Evolutionary conservation across 2,888 invertebrate species (phyloP), one percentile per base, ranked within the genome.

Genomic region (Theodoxus fluviatilis): DNA sequence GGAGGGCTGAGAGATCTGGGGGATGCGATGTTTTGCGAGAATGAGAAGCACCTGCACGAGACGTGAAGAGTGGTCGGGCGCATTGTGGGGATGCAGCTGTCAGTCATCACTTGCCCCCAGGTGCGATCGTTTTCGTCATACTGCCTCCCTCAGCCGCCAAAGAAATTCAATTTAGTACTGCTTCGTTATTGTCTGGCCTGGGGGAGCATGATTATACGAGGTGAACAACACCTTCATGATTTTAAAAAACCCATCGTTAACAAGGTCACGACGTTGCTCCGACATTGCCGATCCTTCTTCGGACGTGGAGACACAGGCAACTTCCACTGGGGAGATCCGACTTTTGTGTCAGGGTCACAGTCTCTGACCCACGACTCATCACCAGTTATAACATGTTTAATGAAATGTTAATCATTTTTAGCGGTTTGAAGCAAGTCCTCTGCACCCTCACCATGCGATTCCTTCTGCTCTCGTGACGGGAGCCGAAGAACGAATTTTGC

Each of bases 181-280:
- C n/a, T n/a, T n/a, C n/a, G n/a, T n/a, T n/a, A n/a, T n/a, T n/a
- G n/a, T n/a, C n/a, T n/a, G n/a, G n/a, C n/a, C n/a, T n/a, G n/a
- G n/a, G n/a, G n/a, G n/a, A n/a, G n/a, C n/a, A n/a, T n/a, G n/a
- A n/a, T n/a, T n/a, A n/a, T 43, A 9, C 15, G 43, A 9, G 43
- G 43, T 43, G 43, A 43, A 43, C 43, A 43, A 43, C 43, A 43
- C 43, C 43, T 43, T 43, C 43, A 43, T 43, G 43, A n/a, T n/a
- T n/a, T 12, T 12, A 43, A 43, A 43, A n/a, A n/a, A n/a, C n/a
- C 9, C 43, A 43, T 15, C 43, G 43, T 43, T 15, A 43, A 43
- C 43, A 43, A 12, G 43, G 15, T 15, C 15, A 12, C 15, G 43
- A 43, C 43, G 15, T 43, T 43, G 43, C 43, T 43, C 43, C 43